Conservation (phyloP, 2,797 vertebrate species). For the Schizopygopsis pylzovi region DNA sequence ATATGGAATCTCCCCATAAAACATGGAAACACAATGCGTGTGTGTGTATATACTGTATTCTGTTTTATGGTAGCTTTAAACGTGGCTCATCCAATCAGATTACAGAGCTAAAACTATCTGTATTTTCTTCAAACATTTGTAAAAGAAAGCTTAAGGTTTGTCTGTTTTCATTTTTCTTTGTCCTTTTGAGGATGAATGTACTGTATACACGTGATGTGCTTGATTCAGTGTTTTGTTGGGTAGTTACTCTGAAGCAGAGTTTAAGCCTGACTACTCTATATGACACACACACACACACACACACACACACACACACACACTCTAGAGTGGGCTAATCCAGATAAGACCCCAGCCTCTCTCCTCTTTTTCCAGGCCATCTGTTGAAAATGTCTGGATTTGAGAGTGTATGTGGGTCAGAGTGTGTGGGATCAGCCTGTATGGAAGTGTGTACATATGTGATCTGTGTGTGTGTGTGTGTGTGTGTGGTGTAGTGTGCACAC, state of each 20-base stretch:
- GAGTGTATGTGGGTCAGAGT: conserved; percentile 48
- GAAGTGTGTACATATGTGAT: conserved; percentile 11
- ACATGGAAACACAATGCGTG: not conserved
- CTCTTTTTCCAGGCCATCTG: conserved; percentile 55
- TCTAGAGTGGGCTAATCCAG: conserved; percentile 57
- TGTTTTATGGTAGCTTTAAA: not conserved
- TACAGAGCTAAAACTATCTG: too few relatives aligned
- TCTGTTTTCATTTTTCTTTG: too few relatives aligned
- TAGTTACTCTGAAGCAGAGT: not conserved
- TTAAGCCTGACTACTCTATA: conserved; percentile 20
- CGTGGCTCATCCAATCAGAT: not conserved
- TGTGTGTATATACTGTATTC: not conserved
- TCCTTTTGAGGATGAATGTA: not conserved
- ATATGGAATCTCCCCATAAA: too few relatives aligned
- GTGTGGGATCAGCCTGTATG: conserved; percentile 16
- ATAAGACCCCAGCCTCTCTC: conserved; percentile 51
- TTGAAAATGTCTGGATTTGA: conserved; percentile 46
- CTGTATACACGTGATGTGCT: not conserved
- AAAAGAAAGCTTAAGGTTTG: not conserved
- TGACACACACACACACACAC: conserved; percentile 33
- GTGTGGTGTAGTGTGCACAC: not conserved
- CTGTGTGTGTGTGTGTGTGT: too few relatives aligned
- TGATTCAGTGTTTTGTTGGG: conserved; percentile 45
- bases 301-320: not conserved
- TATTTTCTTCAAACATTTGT: not conserved